Evolutionary conservation across 35 echinoderm and acorn worm species (phyloP), one percentile per base, ranked within the genome.

Genomic region (Hemicentrotus pulcherrimus): DNA sequence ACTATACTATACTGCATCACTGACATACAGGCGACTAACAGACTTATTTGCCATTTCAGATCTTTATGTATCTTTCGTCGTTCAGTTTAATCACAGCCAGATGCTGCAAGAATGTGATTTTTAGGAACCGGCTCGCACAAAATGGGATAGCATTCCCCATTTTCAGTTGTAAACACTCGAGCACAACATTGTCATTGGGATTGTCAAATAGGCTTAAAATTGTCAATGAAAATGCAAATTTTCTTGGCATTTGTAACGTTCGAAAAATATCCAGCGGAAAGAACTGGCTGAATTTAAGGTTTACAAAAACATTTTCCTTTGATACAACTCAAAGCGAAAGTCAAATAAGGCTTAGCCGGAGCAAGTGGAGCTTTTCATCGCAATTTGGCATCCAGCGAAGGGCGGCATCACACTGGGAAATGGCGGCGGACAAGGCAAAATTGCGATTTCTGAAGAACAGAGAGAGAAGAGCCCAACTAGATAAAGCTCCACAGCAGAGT

Each of bases 371-470:
- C 4, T 78, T 6, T 90, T 90, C 32, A 33, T 90, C 32, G 10
- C 88, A 90, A 41, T 33, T 90, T 90, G 3, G 4, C 50, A 31
- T 86, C 86, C 86, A 31, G 86, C 28, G 32, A 22, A 90, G 88
- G 88, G 12, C 32, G 6, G 32, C 88, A 47, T 90, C 88, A 90
- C 88, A 90, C 46, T 90, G 88, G 88, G 88, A 90, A 28, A 90
- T 90, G 88, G 88, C 88, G 3, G 88, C 88, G 88, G 88, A 90
- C 32, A 90, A 90, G 88, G 88, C 88, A 9, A 90, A 90, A 90
- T 47, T 90, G 32, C 32, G 88, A 32, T 90, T 90, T 47, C 7
- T 90, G 32, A 90, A 90, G 88, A 90, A 90, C 46, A 90, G 88
- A 28, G 88, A 90, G 32, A 90, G 32, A 19, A 33, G 88, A 41